These are phyloP conservation scores for Hydrocynus forskahlii DNA, from an alignment of 2,797 vertebrate genomes.

Conservation along the genomic window DNA sequence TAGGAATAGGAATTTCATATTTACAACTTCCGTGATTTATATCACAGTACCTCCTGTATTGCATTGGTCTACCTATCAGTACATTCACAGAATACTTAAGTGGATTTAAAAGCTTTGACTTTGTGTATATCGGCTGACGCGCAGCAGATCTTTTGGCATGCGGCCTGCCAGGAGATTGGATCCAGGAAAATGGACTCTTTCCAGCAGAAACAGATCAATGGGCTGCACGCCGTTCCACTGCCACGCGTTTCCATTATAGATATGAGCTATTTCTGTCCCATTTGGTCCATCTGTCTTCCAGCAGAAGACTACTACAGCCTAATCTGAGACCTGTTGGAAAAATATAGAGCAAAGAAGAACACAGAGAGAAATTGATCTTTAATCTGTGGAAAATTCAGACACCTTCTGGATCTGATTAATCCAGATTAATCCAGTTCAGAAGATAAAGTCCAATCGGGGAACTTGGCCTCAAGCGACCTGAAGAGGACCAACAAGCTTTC, in stretches of 20 bases:
- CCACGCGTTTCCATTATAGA: neutral
- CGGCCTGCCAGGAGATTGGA: neutral
- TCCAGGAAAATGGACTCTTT: slow-evolving; percentile 9
- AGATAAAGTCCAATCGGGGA: neutral
- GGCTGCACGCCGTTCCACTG: neutral
- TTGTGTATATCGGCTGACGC: neutral
- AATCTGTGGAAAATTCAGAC: slow-evolving; percentile 5
- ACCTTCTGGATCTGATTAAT: slow-evolving; percentile 21
- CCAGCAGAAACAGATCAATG: slow-evolving; percentile 1
- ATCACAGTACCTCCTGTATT: neutral
- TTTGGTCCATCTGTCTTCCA: slow-evolving; percentile 4
- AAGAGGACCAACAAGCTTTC: neutral
- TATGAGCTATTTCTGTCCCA: slow-evolving; percentile 9
- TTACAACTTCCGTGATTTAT: neutral
- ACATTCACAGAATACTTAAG: neutral
- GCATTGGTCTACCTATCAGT: neutral
- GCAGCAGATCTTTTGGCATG: neutral
- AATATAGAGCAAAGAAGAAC: slow-evolving; percentile 20
- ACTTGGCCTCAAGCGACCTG: neutral
- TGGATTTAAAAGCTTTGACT: neutral
- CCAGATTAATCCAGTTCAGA: slow-evolving; percentile 11
- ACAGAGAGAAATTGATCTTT: neutral
- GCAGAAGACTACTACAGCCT: too few relatives aligned
- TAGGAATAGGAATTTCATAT: neutral
- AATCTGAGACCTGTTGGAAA: slow-evolving; percentile 11